phyloP scores from a whole-genome alignment of 2,113 vertebrate species.

The Danio rerio region DNA sequence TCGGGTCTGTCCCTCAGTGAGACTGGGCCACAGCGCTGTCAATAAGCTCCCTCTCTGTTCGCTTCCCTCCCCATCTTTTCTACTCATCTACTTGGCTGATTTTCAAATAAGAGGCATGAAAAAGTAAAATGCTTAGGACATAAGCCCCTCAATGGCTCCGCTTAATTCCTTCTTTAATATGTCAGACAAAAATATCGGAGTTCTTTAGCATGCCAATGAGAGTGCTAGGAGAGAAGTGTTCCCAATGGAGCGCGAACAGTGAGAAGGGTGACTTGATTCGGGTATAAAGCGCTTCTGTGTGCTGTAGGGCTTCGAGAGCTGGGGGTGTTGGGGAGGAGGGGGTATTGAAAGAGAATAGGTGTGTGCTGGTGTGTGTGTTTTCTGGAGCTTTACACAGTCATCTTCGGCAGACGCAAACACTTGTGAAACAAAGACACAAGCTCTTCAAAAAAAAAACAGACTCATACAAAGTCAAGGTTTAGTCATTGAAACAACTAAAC shows the following conservation, averaged over 20 bases:
- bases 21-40: slow-evolving; percentile 69
- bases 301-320: slow-evolving; percentile 53
- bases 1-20: slow-evolving; percentile 80
- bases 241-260: slow-evolving; percentile 54
- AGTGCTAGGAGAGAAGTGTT: slow-evolving; percentile 57
- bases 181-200: slow-evolving; percentile 74
- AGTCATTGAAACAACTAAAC: slow-evolving; percentile 58
- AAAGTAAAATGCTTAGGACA: slow-evolving; percentile 70
- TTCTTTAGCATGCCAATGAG: slow-evolving; percentile 77
- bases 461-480: slow-evolving; percentile 59
- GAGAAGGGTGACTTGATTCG: slow-evolving; percentile 63
- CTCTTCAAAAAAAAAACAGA: slow-evolving; percentile 38
- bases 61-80: slow-evolving; percentile 71
- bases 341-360: slow-evolving; percentile 40
- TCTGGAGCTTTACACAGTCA: slow-evolving; percentile 6
- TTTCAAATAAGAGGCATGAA: slow-evolving; percentile 69
- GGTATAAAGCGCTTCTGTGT: slow-evolving; percentile 66
- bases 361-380: slow-evolving; percentile 39
- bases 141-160: slow-evolving; percentile 73
- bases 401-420: slow-evolving; percentile 23
- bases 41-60: slow-evolving; percentile 73
- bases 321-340: slow-evolving; percentile 27
- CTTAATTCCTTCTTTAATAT: slow-evolving; percentile 78
- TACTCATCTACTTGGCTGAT: slow-evolving; percentile 68
- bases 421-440: background rate